A percentile compares a stretch with the other conserved stretches of the same genome.
phyloP scores from a whole-genome alignment of 2,113 vertebrate genomes.

The Dolichotis patagonum region DNA sequence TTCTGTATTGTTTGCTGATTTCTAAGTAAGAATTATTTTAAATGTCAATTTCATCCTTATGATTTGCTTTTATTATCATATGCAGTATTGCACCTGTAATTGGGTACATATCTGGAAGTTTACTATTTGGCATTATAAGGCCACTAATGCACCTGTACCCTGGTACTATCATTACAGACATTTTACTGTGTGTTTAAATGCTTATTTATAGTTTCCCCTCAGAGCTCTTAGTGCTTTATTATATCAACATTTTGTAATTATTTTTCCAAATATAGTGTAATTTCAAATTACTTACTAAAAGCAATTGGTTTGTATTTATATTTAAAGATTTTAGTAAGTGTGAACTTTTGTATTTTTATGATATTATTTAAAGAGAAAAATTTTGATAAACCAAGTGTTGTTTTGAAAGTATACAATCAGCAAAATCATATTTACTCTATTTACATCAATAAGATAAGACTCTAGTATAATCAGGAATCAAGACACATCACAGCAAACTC shows the following conservation, averaged over 20 bases:
- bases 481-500: not conserved
- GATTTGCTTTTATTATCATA: no score
- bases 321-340: no score
- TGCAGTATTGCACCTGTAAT: no score
- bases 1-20: no score
- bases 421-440: not conserved
- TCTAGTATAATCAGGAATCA: not conserved
- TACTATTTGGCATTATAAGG: no score
- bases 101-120: no score
- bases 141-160: no score
- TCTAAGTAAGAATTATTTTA: no score
- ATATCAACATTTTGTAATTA: not conserved
- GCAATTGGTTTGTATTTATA: not conserved
- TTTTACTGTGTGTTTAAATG: not conserved
- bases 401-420: not conserved
- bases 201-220: not conserved
- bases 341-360: not conserved
- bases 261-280: not conserved
- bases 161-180: not conserved
- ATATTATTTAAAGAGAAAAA: not conserved
- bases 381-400: not conserved
- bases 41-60: no score
- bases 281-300: not conserved
- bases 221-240: not conserved
- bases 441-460: not conserved